Evolutionary conservation across 2,797 vertebrate genomes (phyloP).

Genomic region (Ispidina picta): DNA sequence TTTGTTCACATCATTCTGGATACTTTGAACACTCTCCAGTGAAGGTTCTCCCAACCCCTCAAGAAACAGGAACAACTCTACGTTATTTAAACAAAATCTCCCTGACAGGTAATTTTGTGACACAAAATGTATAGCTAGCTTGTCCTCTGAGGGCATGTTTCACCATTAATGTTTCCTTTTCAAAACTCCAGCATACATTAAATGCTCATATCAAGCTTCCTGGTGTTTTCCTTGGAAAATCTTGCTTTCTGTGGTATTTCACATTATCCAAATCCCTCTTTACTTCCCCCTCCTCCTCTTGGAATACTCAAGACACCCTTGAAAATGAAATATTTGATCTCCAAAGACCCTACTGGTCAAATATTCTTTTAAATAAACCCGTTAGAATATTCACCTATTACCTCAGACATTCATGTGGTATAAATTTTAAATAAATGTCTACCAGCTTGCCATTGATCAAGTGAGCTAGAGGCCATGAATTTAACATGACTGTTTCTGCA

Average conservation of each 20-base stretch:
- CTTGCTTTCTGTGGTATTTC: conserved; percentile 81
- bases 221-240: conserved; percentile 84
- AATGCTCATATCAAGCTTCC: conserved; percentile 78
- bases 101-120: conserved; percentile 84
- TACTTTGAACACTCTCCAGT: conserved; percentile 74
- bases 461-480: conserved; percentile 62
- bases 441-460: conserved; percentile 66
- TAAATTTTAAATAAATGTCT: conserved; percentile 72
- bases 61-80: conserved; percentile 78
- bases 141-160: conserved; percentile 81
- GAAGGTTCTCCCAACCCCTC: conserved; percentile 67
- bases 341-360: conserved; percentile 66
- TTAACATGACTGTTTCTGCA: conserved; percentile 39
- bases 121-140: conserved; percentile 80
- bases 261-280: conserved; percentile 76
- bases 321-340: conserved; percentile 73
- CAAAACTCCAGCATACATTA: conserved; percentile 82
- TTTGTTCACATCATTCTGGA: conserved; percentile 75
- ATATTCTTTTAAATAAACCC: conserved; percentile 69
- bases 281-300: conserved; percentile 59
- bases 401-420: conserved; percentile 63
- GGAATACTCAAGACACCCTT: conserved; percentile 59
- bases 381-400: conserved; percentile 73
- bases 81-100: conserved; percentile 80
- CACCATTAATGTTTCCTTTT: conserved; percentile 84